Evolutionary conservation across 2,797 vertebrate species (phyloP).

Genomic region (Chloroceryle amazona): DNA sequence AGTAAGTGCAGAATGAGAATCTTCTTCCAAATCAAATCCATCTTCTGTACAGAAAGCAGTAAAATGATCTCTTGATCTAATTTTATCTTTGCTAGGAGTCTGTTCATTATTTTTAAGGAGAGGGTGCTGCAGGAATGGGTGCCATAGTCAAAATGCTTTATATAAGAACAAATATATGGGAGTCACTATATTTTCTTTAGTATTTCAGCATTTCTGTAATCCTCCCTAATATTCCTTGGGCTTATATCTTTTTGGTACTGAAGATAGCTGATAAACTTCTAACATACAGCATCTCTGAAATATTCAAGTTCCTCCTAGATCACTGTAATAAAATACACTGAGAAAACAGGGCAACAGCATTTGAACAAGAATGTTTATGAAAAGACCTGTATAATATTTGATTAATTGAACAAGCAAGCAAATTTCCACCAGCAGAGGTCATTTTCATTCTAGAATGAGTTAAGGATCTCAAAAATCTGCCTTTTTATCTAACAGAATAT

Average conservation of each 20-base stretch:
- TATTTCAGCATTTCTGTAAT: not conserved
- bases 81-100: not conserved
- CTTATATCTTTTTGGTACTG: not conserved
- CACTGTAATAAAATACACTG: not conserved
- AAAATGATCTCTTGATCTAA: not conserved
- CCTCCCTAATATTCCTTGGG: not conserved
- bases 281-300: not conserved
- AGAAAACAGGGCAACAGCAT: not conserved
- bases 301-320: not conserved
- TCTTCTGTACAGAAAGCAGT: not conserved
- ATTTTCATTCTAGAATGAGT: conserved; percentile 53
- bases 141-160: not conserved
- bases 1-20: not conserved
- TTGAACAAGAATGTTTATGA: not conserved
- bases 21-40: not conserved
- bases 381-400: not conserved
- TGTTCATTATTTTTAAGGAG: not conserved
- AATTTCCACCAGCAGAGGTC: conserved; percentile 59
- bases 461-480: not conserved
- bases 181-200: not conserved
- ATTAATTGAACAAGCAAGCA: conserved; percentile 18
- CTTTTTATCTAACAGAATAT: not conserved
- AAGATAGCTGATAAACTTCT: not conserved
- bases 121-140: not conserved
- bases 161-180: not conserved